A percentile compares a stretch with the other conserved stretches of the same genome.
These are phyloP conservation scores for Danio kyathit DNA, from an alignment of 2,797 vertebrate genomes.

Conservation along the genomic window DNA sequence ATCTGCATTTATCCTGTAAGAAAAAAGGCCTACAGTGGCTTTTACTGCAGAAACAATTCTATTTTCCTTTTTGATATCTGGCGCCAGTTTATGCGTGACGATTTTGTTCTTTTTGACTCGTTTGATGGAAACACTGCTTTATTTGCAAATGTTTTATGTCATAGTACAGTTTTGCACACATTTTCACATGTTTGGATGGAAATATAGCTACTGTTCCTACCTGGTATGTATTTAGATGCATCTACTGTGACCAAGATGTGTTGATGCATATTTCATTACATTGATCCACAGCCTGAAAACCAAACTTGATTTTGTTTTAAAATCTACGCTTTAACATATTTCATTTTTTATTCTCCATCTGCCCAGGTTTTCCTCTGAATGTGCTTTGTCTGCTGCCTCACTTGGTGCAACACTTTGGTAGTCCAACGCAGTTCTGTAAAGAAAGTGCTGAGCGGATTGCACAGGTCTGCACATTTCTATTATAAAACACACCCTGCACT, in stretches of 20 bases:
- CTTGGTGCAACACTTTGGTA: conserved; percentile 96
- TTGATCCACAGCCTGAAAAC: not conserved
- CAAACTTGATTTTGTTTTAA: not conserved
- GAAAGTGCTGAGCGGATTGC: conserved; percentile 96
- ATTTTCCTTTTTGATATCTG: too few relatives aligned
- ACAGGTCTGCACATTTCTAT: conserved; percentile 81
- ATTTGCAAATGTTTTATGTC: too few relatives aligned
- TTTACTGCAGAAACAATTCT: too few relatives aligned
- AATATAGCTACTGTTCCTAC: too few relatives aligned
- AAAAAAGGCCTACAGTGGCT: too few relatives aligned
- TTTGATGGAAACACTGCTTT: too few relatives aligned
- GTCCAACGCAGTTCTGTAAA: conserved; percentile 97
- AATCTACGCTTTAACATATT: not conserved
- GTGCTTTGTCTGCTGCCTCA: conserved; percentile 97
- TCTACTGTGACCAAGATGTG: not conserved
- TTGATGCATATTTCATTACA: not conserved
- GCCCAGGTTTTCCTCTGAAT: conserved; percentile 93
- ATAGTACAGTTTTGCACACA: too few relatives aligned
- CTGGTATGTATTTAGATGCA: too few relatives aligned
- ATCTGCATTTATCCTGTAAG: too few relatives aligned
- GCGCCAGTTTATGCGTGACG: too few relatives aligned
- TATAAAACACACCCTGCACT: not conserved
- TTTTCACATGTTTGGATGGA: too few relatives aligned
- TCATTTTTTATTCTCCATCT: conserved; percentile 34
- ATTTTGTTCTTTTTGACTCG: too few relatives aligned